Evolutionary conservation across 2,888 invertebrate genomes (phyloP), one percentile per base, ranked within the genome.

Genomic region (Emmelina monodactyla): DNA sequence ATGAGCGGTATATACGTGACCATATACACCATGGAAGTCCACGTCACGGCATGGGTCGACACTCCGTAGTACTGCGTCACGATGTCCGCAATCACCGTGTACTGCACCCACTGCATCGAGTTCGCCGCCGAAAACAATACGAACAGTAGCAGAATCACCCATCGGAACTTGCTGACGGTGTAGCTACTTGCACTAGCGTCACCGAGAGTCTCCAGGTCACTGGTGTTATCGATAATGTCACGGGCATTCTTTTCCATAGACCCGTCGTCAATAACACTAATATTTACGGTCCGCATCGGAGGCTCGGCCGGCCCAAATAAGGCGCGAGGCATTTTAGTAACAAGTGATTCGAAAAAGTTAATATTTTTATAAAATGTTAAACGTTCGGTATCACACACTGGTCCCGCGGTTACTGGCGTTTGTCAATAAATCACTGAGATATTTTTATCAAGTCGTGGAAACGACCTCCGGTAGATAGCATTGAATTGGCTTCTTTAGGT

Each of bases 11-110:
- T 93, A 66, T 99, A 99, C 1, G 90, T 85, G 47, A 94, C 83
- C 98, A 99, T 99, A 68, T 91, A 99, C 56, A 98, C 87, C 90
- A 98, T 94, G 5, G 97, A 95, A 1, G 97, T 93, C 96, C 96
- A 97, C 58, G 97, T 90, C 47, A 99, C 92, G 48, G 85, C 73
- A 14, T 83, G 83, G 16, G 83, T 83, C 16, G 81, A 69, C 33
- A 92, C 86, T 19, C 81, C 81, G 60, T 93, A 93, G 64, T 91
- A 93, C 33, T 83, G 82, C 50, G 69, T 78, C 41, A 97, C 84
- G 35, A 94, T 84, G 55, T 94, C 89, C 40, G 87, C 85, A 44
- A 97, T 95, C 51, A 97, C 97, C 43, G 93, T 88, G 66, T 94
- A 94, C 75, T 97, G 93, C 35, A 94, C 92, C 97, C 97, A 98